Evolutionary conservation across 2,888 invertebrate genomes (phyloP).

Genomic region (Apodemia hepburni): DNA sequence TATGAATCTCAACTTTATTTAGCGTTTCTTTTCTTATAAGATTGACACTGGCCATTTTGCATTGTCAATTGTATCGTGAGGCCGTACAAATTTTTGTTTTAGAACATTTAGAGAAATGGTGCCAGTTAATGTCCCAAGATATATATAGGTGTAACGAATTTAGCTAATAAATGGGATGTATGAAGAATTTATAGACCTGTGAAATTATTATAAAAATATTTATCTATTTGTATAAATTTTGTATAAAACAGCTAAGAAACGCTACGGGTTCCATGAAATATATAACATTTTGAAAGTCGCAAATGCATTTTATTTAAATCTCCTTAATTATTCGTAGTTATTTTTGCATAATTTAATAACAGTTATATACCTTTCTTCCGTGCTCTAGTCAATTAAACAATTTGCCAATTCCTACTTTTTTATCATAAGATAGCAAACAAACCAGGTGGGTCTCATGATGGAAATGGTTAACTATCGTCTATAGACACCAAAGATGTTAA

Average conservation of each 20-base stretch:
- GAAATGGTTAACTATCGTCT: no score
- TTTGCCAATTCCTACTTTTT: no score
- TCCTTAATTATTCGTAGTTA: background rate
- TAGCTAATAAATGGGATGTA: constrained; percentile 44
- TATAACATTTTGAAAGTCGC: constrained; percentile 68
- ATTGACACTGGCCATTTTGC: constrained; percentile 22
- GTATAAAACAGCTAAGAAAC: constrained; percentile 75
- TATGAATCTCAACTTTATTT: constrained; percentile 67
- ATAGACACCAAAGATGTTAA: no score
- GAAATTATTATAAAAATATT: constrained; percentile 52
- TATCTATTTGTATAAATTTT: constrained; percentile 68
- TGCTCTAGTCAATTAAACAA: no score
- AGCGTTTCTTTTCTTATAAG: constrained; percentile 55
- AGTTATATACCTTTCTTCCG: no score
- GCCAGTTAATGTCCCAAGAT: constrained; percentile 57
- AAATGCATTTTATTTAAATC: constrained; percentile 38
- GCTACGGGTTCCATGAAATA: constrained; percentile 79
- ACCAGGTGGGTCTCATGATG: no score
- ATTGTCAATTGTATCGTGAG: constrained; percentile 23
- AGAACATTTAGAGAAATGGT: constrained; percentile 49
- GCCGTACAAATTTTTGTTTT: constrained; percentile 28
- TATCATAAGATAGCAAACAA: no score
- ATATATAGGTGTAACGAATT: constrained; percentile 48
- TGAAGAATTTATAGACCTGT: constrained; percentile 52
- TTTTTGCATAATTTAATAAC: no score